phyloP scores from a whole-genome alignment of 1,140 invertebrate species.

The Neuroterus valhalla region DNA sequence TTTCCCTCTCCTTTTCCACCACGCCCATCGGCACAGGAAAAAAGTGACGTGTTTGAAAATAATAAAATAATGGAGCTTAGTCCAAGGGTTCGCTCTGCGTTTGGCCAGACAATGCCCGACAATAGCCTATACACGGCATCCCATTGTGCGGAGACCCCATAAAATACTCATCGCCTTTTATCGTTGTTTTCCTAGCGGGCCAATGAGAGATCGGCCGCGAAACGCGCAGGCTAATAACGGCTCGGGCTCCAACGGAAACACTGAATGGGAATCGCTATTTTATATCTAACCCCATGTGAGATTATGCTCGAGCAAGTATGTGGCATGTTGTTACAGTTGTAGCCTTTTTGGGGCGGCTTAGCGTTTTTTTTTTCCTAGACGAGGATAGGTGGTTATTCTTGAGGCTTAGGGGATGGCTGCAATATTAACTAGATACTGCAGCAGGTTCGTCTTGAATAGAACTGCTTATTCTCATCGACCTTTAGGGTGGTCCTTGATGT shows the following conservation, averaged over 20 bases:
- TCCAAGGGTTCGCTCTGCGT: slow-evolving; percentile 54
- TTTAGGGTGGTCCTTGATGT: slow-evolving; percentile 37
- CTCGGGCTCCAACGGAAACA: slow-evolving; percentile 67
- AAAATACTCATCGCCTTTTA: slow-evolving; percentile 75
- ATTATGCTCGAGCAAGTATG: slow-evolving; percentile 50
- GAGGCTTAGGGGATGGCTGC: slow-evolving; percentile 52
- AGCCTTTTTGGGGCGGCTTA: slow-evolving; percentile 49
- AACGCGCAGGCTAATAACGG: slow-evolving; percentile 56
- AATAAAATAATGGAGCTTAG: slow-evolving; percentile 68
- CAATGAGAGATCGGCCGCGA: slow-evolving; percentile 58
- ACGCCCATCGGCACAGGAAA: slow-evolving; percentile 59
- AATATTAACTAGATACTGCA: slow-evolving; percentile 66
- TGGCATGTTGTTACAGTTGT: slow-evolving; percentile 69
- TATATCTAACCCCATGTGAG: slow-evolving; percentile 54
- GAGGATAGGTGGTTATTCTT: slow-evolving; percentile 49
- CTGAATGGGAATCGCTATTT: slow-evolving; percentile 68
- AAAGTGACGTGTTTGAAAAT: slow-evolving; percentile 69
- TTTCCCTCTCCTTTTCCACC: slow-evolving; percentile 40
- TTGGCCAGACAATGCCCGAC: slow-evolving; percentile 62
- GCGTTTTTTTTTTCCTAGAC: slow-evolving; percentile 42
- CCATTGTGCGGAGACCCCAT: slow-evolving; percentile 69
- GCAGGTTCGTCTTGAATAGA: slow-evolving; percentile 50
- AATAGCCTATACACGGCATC: slow-evolving; percentile 64
- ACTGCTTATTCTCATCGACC: not conserved
- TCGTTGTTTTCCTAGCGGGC: slow-evolving; percentile 70